phyloP scores from a whole-genome alignment of 35 echinoderm and acorn worm species.

The Eucidaris tribuloides region DNA sequence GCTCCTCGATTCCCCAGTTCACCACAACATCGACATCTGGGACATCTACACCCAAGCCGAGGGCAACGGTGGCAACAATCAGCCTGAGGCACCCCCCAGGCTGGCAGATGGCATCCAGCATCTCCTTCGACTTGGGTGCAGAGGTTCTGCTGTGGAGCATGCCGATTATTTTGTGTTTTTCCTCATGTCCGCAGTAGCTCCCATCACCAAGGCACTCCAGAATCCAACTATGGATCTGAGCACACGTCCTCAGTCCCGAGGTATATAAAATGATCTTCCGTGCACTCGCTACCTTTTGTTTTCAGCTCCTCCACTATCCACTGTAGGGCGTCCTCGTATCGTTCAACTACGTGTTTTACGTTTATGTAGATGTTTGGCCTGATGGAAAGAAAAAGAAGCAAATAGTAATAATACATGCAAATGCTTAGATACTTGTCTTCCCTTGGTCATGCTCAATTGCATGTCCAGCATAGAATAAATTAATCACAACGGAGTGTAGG shows the following conservation, averaged over 20 bases:
- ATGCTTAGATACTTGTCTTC: too few relatives aligned
- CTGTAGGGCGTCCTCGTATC: not conserved
- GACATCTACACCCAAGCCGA: constrained; percentile 22
- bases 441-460: too few relatives aligned
- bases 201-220: not conserved
- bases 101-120: not conserved
- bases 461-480: too few relatives aligned
- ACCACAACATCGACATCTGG: not conserved
- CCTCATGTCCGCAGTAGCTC: not conserved
- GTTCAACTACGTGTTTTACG: not conserved
- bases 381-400: not conserved
- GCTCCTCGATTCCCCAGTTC: not conserved
- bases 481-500: too few relatives aligned
- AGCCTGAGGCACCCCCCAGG: not conserved
- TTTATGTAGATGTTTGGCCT: constrained; percentile 7
- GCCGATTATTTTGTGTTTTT: not conserved
- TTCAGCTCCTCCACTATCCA: not conserved
- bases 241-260: not conserved
- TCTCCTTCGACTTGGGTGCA: not conserved
- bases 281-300: not conserved
- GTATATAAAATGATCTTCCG: not conserved
- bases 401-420: too few relatives aligned
- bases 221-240: not conserved
- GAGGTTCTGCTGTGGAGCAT: not conserved
- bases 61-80: constrained; percentile 20